phyloP scores from a whole-genome alignment of 2,113 vertebrate genomes.

The Pelecanus crispus region DNA sequence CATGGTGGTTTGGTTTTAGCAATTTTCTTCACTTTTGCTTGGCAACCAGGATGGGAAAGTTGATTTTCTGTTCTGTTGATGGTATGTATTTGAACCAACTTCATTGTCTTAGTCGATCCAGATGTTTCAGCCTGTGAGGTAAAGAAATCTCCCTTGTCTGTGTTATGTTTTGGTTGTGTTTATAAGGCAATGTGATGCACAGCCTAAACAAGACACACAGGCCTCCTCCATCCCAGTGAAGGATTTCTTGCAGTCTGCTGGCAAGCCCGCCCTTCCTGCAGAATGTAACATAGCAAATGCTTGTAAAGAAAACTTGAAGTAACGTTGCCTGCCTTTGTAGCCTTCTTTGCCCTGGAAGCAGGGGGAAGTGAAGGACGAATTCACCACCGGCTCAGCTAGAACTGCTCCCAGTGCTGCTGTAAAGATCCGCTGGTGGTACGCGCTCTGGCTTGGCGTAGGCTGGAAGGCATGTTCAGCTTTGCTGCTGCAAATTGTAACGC shows the following conservation, averaged over 20 bases:
- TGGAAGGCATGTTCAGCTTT: neutral
- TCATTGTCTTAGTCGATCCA: neutral
- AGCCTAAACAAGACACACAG: neutral
- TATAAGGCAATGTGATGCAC: neutral
- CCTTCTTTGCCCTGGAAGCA: neutral
- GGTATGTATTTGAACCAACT: neutral
- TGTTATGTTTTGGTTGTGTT: neutral
- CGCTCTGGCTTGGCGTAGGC: neutral
- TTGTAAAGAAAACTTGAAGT: neutral
- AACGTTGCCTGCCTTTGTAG: neutral
- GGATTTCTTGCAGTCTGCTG: neutral
- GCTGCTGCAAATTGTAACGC: neutral
- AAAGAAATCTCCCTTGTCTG: neutral
- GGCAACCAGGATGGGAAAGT: neutral
- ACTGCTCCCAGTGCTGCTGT: rapidly evolving
- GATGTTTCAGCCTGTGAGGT: neutral
- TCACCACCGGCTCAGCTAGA: neutral
- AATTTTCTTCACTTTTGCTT: neutral
- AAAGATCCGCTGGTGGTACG: rapidly evolving
- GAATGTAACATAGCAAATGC: neutral
- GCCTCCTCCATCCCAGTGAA: neutral
- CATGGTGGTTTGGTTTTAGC: neutral
- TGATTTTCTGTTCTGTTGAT: neutral
- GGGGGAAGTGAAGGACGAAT: neutral
- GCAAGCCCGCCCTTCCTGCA: neutral